Conservation (phyloP, 2,113 vertebrate species). For the Columba livia region DNA sequence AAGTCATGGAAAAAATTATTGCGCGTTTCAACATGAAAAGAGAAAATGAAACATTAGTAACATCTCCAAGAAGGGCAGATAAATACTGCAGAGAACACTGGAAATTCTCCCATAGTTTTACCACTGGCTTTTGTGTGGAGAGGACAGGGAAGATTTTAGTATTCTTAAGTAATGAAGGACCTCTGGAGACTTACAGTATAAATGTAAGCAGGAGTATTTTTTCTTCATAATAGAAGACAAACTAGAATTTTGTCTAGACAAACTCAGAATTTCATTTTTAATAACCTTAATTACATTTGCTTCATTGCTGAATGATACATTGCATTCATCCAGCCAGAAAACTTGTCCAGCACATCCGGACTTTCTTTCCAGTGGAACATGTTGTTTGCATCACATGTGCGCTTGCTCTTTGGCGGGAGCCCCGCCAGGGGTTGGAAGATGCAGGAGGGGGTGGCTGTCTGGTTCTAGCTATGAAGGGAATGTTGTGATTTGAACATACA, state of each 20-base stretch:
- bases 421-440: background rate
- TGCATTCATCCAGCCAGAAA: background rate
- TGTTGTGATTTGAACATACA: background rate
- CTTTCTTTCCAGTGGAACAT: background rate
- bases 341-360: background rate
- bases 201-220: background rate
- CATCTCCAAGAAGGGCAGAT: background rate
- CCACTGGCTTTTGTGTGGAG: background rate
- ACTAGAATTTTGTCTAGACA: background rate
- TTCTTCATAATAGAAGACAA: background rate
- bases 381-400: background rate
- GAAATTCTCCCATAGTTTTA: background rate
- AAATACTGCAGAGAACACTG: background rate
- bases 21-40: background rate
- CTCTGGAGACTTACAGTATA: background rate
- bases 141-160: background rate
- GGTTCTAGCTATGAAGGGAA: background rate
- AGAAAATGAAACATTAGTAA: background rate
- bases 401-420: background rate
- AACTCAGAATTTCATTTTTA: background rate
- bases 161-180: background rate
- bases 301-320: background rate
- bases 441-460: background rate
- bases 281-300: background rate
- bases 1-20: background rate